A percentile compares a stretch with the other conserved stretches of the same genome.
Evolutionary conservation across 2,888 invertebrate species (phyloP).

Genomic region (Exocentrus adspersus): DNA sequence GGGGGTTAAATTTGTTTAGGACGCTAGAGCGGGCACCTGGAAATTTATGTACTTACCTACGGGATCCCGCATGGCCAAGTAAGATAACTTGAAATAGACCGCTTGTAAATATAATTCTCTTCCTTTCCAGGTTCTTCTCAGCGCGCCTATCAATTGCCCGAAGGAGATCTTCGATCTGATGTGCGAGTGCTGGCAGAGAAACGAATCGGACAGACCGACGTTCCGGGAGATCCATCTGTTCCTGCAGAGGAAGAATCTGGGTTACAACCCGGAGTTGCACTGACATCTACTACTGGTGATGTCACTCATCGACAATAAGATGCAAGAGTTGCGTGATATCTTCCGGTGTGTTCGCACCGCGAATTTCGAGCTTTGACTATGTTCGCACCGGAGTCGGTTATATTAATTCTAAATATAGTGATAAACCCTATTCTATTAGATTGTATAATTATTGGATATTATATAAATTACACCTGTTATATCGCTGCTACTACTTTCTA

Average conservation of each 20-base stretch:
- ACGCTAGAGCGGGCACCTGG: no score
- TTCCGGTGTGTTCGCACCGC: constrained; percentile 20
- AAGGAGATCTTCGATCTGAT: constrained; percentile 88
- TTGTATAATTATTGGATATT: constrained; percentile 16
- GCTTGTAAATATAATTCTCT: constrained; percentile 19
- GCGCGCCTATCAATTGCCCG: constrained; percentile 80
- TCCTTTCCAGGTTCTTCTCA: constrained; percentile 66
- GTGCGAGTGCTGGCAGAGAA: constrained; percentile 87
- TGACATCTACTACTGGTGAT: constrained; percentile 54
- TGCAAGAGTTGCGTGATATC: constrained; percentile 55
- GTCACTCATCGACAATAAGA: constrained; percentile 55
- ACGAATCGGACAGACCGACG: constrained; percentile 79
- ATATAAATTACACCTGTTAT: constrained; percentile 20
- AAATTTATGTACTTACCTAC: no score
- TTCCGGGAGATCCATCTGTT: constrained; percentile 89
- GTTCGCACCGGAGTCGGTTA: constrained; percentile 3
- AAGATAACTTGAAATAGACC: no score
- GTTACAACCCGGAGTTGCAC: constrained; percentile 62
- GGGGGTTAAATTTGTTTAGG: constrained; percentile 15
- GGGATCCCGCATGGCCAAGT: no score
- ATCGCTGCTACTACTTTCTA: background rate
- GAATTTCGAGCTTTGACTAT: constrained; percentile 3
- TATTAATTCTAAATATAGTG: constrained; percentile 29
- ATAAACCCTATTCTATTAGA: constrained; percentile 27
- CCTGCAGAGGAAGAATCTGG: constrained; percentile 80